Evolutionary conservation across 2,797 vertebrate genomes (phyloP).

Genomic region (Fistularia commersonii): DNA sequence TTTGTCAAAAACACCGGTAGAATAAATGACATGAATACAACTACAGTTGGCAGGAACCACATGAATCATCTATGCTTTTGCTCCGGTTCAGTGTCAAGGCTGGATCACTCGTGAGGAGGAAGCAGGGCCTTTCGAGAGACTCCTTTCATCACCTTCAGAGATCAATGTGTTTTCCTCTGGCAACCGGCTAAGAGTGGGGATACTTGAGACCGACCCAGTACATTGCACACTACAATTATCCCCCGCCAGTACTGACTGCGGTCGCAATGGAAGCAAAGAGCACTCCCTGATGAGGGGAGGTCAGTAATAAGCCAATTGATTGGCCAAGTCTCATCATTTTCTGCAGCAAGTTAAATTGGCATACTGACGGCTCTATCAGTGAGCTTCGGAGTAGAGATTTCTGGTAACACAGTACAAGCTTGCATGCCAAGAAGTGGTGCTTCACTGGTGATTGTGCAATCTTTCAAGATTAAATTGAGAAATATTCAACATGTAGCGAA

Average conservation of each 20-base stretch:
- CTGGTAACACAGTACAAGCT: constrained; percentile 3
- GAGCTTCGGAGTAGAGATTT: constrained; percentile 12
- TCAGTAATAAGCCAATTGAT: constrained; percentile 68
- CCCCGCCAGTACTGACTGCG: constrained; percentile 58
- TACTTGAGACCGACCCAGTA: constrained; percentile 64
- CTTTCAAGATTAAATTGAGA: constrained; percentile 8
- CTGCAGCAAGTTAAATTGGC: constrained; percentile 54
- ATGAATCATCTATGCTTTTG: constrained; percentile 49
- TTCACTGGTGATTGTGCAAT: constrained; percentile 18
- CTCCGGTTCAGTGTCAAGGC: constrained; percentile 50
- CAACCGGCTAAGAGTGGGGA: constrained; percentile 55
- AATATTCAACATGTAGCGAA: constrained; percentile 11
- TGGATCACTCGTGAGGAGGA: constrained; percentile 53
- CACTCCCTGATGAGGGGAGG: constrained; percentile 55
- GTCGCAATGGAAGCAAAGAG: constrained; percentile 60
- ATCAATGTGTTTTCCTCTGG: constrained; percentile 74
- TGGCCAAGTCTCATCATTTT: constrained; percentile 52
- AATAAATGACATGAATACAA: constrained; percentile 41
- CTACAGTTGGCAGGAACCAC: constrained; percentile 29
- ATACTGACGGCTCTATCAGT: constrained; percentile 49
- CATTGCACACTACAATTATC: constrained; percentile 65
- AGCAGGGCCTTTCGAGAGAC: constrained; percentile 57
- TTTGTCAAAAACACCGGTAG: constrained; percentile 12
- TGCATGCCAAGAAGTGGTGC: constrained; percentile 14
- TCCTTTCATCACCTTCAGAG: constrained; percentile 74